A percentile compares a stretch with the other conserved stretches of the same genome.
Conservation (phyloP, 1,140 invertebrate species). For the Tetraneura akinire region DNA sequence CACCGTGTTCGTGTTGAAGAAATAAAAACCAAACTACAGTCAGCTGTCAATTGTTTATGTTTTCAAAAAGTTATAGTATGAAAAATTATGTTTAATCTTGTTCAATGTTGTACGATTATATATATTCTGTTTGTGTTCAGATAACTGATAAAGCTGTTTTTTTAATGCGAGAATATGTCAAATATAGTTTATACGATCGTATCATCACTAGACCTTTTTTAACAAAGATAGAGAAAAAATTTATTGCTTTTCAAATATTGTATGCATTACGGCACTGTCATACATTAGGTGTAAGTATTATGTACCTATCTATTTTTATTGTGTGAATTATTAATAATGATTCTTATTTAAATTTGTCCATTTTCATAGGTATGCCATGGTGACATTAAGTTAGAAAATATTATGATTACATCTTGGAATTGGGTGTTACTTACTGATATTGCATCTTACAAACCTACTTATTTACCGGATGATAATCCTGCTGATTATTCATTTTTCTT, state of each 20-base stretch:
- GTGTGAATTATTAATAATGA: background rate
- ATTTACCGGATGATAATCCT: conserved; percentile 96
- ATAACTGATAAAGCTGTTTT: conserved; percentile 89
- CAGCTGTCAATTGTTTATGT: conserved; percentile 88
- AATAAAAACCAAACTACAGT: conserved; percentile 76
- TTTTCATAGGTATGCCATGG: conserved; percentile 85
- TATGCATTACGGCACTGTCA: conserved; percentile 93
- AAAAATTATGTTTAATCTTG: conserved; percentile 55
- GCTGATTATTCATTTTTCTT: conserved; percentile 99
- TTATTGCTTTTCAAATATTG: conserved; percentile 98
- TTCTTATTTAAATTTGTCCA: conserved; percentile 54
- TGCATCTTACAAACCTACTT: conserved; percentile 97
- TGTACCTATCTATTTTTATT: background rate
- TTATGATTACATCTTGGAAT: conserved; percentile 95
- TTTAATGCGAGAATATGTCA: conserved; percentile 92
- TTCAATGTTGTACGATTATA: background rate
- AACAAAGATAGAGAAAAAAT: conserved; percentile 91
- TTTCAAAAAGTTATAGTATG: conserved; percentile 84
- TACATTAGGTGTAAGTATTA: conserved; percentile 64
- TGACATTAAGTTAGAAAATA: conserved; percentile 98
- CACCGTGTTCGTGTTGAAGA: conserved; percentile 84
- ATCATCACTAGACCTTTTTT: conserved; percentile 97
- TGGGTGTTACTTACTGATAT: conserved; percentile 97
- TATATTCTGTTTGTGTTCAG: conserved; percentile 60
- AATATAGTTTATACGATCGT: conserved; percentile 95